These are phyloP conservation scores for Xiphias gladius DNA, from an alignment of 2,113 vertebrate species.

Conservation along the genomic window DNA sequence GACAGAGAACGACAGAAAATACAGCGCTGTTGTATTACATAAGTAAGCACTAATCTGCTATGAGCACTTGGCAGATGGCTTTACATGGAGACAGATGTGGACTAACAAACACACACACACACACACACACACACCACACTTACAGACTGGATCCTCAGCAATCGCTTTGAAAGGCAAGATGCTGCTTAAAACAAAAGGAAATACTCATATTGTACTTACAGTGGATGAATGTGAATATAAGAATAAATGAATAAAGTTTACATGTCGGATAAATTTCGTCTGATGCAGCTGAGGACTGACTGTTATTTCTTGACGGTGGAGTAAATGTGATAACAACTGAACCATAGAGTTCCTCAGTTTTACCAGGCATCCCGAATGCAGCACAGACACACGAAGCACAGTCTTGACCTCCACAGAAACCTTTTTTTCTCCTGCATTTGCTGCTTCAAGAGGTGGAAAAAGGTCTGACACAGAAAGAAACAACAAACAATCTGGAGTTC, in stretches of 20 bases:
- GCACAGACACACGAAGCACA: not conserved
- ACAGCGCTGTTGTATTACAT: slow-evolving; percentile 14
- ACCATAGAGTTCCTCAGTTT: not conserved
- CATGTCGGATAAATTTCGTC: not conserved
- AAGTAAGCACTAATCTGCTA: slow-evolving; percentile 41
- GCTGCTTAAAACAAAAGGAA: too few relatives aligned
- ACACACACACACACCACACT: slow-evolving; percentile 29
- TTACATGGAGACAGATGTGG: slow-evolving; percentile 47
- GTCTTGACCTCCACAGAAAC: not conserved
- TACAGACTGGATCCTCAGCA: not conserved
- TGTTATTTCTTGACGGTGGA: too few relatives aligned
- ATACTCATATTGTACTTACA: too few relatives aligned
- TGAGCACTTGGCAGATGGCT: slow-evolving; percentile 49
- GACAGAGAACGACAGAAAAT: not conserved
- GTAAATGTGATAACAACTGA: not conserved
- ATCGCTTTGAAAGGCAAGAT: too few relatives aligned
- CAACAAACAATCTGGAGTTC: too few relatives aligned
- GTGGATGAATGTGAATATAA: too few relatives aligned
- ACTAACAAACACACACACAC: too few relatives aligned
- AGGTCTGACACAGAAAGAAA: not conserved
- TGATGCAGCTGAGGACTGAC: not conserved
- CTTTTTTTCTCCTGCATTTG: not conserved
- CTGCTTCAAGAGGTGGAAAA: slow-evolving; percentile 6
- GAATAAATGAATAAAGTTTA: not conserved
- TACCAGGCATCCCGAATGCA: not conserved